phyloP scores from a whole-genome alignment of 2,797 vertebrate species.

The Delichon dasypus region DNA sequence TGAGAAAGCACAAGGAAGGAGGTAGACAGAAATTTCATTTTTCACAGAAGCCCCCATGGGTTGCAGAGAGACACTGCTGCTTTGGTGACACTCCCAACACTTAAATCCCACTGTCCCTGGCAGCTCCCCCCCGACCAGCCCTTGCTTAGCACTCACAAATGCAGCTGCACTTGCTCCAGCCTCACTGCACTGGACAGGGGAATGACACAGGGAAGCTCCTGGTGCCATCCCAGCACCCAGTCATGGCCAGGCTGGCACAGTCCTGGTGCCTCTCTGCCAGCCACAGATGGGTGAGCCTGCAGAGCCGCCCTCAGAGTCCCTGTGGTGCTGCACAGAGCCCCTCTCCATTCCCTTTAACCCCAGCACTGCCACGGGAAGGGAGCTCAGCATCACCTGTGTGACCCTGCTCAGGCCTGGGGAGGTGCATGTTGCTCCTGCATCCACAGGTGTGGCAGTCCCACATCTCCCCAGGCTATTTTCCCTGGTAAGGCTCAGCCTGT shows the following conservation, averaged over 20 bases:
- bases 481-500: not conserved
- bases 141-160: not conserved
- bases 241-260: not conserved
- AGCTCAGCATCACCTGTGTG: not conserved
- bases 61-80: not conserved
- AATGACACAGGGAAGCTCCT: not conserved
- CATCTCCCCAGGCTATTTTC: not conserved
- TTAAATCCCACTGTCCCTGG: not conserved
- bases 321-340: not conserved
- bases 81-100: not conserved
- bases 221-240: accelerated
- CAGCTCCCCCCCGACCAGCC: not conserved
- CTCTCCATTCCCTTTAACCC: not conserved
- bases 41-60: not conserved
- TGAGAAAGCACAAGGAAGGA: conserved; percentile 9
- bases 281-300: accelerated
- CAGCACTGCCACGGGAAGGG: not conserved
- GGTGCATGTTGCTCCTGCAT: not conserved
- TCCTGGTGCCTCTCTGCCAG: not conserved
- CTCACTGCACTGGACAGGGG: accelerated
- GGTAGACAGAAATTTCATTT: not conserved
- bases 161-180: not conserved
- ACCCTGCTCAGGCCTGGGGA: not conserved
- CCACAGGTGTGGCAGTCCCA: not conserved
- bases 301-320: not conserved